Evolutionary conservation across 35 echinoderm and acorn worm species (phyloP), one percentile per base, ranked within the genome.

Genomic region (Apostichopus japonicus): DNA sequence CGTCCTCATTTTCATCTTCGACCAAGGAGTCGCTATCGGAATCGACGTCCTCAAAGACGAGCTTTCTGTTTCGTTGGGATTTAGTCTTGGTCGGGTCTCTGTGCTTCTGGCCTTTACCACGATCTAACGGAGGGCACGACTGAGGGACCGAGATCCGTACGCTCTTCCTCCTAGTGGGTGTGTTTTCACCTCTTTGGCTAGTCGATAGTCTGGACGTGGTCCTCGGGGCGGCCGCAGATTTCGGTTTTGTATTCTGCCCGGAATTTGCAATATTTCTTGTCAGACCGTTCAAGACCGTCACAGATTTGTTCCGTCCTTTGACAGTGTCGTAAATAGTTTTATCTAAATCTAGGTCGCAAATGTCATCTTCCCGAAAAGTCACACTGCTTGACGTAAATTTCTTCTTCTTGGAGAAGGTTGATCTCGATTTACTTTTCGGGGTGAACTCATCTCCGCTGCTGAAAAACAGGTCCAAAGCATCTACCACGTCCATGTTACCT

Each of bases 281-380:
- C n/a, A 78, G 21, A 9, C 75, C 67, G 17, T 71, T 77, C 23
- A 90, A 27, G 54, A 87, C 83, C 0, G 11, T 87, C 24, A 73
- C 63, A 6, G 87, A 90, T 90, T 72, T 90, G 87, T 90, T 91
- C 9, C 90, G 71, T 54, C 72, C 72, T 58, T 91, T 91, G 0
- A 91, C 90, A 77, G 55, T 58, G 55, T 78, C 72, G 73, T 91
- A 91, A 79, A 91, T 91, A 5, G 90, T 91, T 6, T 22, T 79
- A 24, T 91, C 72, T 8, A 91, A 54, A 58, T 91, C 72, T 8
- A 79, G 33, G 19, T 91, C 90, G 52, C 76, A 77, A 17, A 79
- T 91, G 52, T 91, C 76, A 79, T 77, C 44, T 22, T 78, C 51
- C 10, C 76, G 71, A 13, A 79, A 79, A 54, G 9, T 77, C 4